A percentile compares a stretch with the other conserved stretches of the same genome.
Conservation (phyloP, 1,140 invertebrate species). For the Euglossa dilemma region DNA sequence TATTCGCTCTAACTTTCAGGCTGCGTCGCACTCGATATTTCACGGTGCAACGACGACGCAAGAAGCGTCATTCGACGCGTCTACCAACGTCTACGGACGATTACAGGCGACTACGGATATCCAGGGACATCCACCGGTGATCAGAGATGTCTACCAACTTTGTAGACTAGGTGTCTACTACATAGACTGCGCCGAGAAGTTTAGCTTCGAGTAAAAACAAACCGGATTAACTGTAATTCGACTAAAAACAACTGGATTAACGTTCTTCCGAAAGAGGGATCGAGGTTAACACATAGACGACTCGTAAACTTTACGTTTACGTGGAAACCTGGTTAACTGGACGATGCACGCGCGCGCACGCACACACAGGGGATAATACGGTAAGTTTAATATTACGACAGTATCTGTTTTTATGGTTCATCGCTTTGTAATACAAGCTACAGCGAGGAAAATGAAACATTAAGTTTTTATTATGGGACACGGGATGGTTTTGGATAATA, state of each 20-base stretch:
- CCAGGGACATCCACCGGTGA: no score
- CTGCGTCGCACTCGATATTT: background rate
- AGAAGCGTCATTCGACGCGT: constrained; percentile 8
- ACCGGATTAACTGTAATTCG: background rate
- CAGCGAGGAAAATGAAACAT: background rate
- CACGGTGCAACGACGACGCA: background rate
- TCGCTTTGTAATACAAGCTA: background rate
- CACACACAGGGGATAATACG: background rate
- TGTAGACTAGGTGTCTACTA: no score
- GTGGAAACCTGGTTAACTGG: background rate
- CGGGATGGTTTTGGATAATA: background rate
- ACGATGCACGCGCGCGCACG: no score
- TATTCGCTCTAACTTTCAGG: background rate
- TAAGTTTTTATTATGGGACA: background rate
- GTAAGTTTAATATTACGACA: background rate
- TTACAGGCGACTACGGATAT: no score
- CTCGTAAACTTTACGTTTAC: background rate
- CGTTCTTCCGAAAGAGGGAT: background rate
- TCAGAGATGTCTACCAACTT: no score
- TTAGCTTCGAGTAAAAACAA: constrained; percentile 9
- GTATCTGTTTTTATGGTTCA: background rate
- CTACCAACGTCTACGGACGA: no score
- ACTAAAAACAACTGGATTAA: constrained; percentile 15
- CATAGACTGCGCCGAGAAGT: background rate
- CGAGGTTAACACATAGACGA: background rate